Percentiles rank a stretch among this genome's conserved stretches.
These are phyloP conservation scores for Blera fallax DNA, from an alignment of 2,888 invertebrate genomes.

Conservation along the genomic window DNA sequence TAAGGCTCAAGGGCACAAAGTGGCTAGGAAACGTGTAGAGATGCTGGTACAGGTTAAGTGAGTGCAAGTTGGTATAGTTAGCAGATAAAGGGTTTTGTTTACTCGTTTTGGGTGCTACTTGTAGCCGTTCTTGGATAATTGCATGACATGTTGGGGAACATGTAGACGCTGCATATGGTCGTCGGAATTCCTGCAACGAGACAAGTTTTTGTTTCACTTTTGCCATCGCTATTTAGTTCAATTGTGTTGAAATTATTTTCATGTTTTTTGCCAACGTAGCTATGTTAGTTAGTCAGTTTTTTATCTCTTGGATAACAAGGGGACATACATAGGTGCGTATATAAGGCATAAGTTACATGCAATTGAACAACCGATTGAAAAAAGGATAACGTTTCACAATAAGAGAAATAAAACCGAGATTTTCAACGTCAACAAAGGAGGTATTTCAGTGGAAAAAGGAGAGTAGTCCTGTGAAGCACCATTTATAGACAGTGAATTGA, in stretches of 20 bases:
- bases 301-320: no score
- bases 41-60: conserved; percentile 21
- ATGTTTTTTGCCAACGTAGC: not conserved
- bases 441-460: no score
- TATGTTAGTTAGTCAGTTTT: no score
- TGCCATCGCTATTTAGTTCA: conserved; percentile 1
- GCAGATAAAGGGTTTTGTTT: conserved; percentile 37
- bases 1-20: conserved; percentile 56
- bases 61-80: conserved; percentile 38
- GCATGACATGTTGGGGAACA: conserved; percentile 57
- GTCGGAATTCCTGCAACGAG: conserved; percentile 25
- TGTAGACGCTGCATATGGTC: conserved; percentile 40
- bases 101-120: conserved; percentile 29
- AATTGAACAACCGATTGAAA: no score
- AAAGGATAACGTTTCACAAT: no score
- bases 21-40: conserved; percentile 15
- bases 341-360: no score
- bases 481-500: no score
- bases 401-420: no score
- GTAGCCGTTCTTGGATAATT: conserved; percentile 51
- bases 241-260: not conserved
- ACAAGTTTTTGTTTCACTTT: conserved; percentile 45
- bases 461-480: no score
- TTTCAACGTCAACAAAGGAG: no score
- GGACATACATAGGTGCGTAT: no score